Evolutionary conservation across 1,140 invertebrate genomes (phyloP).

Genomic region (Diorhabda elongata): DNA sequence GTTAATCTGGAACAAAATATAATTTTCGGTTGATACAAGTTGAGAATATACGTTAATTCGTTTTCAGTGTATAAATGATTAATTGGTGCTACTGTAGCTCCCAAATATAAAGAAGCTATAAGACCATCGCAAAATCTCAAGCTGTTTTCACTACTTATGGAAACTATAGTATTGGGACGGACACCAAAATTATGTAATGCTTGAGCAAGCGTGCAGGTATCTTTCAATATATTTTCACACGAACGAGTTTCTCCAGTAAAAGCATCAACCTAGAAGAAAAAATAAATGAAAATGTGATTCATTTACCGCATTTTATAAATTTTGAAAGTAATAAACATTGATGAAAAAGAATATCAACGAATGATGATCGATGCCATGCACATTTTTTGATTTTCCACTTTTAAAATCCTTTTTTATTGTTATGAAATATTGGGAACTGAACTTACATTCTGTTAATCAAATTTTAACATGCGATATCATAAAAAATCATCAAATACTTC

Average conservation of each 20-base stretch:
- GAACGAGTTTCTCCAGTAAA: slow-evolving; percentile 19
- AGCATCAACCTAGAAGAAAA: slow-evolving; percentile 31
- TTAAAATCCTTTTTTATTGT: too few relatives aligned
- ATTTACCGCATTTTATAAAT: neutral
- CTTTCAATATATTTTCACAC: slow-evolving; percentile 23
- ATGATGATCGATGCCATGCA: too few relatives aligned
- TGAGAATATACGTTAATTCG: slow-evolving; percentile 50
- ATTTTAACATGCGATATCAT: too few relatives aligned
- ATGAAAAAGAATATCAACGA: too few relatives aligned
- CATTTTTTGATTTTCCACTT: too few relatives aligned
- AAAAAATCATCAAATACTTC: too few relatives aligned
- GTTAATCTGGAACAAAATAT: slow-evolving; percentile 45
- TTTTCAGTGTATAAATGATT: slow-evolving; percentile 54
- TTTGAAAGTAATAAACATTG: too few relatives aligned
- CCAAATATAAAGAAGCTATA: slow-evolving; percentile 51
- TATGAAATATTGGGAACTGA: too few relatives aligned
- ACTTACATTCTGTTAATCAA: too few relatives aligned
- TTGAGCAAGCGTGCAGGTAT: slow-evolving; percentile 24
- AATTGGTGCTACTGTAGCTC: slow-evolving; percentile 52
- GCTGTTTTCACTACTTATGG: slow-evolving; percentile 56
- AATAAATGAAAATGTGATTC: neutral
- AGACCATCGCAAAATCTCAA: slow-evolving; percentile 50
- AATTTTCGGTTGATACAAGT: slow-evolving; percentile 51
- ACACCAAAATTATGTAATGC: slow-evolving; percentile 24
- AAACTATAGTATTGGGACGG: slow-evolving; percentile 43